Evolutionary conservation across 2,113 vertebrate species (phyloP).

Genomic region (Saguinus imperator): DNA sequence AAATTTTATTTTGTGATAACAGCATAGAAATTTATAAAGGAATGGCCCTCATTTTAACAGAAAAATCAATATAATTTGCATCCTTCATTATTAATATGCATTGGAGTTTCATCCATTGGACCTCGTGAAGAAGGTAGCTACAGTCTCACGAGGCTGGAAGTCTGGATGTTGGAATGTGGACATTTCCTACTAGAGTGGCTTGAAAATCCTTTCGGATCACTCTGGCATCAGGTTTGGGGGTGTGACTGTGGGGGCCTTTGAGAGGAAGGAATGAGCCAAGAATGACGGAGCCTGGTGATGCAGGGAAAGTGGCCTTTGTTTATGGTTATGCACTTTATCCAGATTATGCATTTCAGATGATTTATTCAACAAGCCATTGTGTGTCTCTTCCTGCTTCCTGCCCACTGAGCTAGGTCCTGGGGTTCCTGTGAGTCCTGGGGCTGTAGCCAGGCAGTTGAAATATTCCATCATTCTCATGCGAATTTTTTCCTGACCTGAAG

Average conservation of each 20-base stretch:
- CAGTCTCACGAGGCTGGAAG: not conserved
- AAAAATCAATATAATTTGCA: not conserved
- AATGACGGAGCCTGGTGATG: not conserved
- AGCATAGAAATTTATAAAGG: not conserved
- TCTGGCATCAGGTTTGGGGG: not conserved
- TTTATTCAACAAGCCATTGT: not conserved
- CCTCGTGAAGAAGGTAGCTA: not conserved
- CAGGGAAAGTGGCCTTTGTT: not conserved
- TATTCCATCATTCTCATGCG: not conserved
- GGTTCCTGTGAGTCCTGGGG: not conserved
- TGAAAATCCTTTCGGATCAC: not conserved
- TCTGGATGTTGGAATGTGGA: not conserved
- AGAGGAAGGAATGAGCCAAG: not conserved
- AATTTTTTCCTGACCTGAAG: not conserved
- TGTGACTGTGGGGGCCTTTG: not conserved
- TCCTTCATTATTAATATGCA: not conserved
- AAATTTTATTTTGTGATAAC: not conserved
- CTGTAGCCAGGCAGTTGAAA: not conserved
- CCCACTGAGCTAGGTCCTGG: not conserved
- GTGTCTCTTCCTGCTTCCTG: not conserved
- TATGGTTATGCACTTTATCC: not conserved
- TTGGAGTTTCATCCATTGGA: not conserved
- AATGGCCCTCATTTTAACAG: not conserved
- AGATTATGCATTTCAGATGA: not conserved
- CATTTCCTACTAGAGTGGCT: not conserved